A percentile compares a stretch with the other conserved stretches of the same genome.
Conservation (phyloP, 2,888 invertebrate genomes). For the Melikaiella ostensackeni region DNA sequence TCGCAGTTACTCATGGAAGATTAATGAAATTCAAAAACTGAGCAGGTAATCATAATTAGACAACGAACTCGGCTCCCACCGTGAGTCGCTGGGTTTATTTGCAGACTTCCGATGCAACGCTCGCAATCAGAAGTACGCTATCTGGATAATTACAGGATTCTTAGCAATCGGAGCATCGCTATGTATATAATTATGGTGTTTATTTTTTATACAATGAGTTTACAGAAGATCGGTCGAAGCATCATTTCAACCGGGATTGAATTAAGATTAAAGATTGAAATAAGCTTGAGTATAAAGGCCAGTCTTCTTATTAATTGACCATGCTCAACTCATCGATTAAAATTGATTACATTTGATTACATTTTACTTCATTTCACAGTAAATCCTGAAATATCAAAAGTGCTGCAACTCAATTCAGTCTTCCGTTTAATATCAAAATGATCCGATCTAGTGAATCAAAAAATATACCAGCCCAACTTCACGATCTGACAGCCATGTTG, state of each 20-base stretch:
- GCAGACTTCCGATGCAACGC: conserved; percentile 56
- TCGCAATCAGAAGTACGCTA: conserved; percentile 58
- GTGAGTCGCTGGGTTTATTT: conserved; percentile 45
- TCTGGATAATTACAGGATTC: conserved; percentile 58
- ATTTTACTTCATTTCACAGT: too few species aligned
- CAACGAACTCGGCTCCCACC: conserved; percentile 55
- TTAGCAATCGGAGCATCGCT: conserved; percentile 57
- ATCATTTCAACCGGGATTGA: background rate
- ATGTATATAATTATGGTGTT: conserved; percentile 59
- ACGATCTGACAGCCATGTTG: too few species aligned
- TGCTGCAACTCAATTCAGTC: too few species aligned
- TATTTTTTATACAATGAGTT: conserved; percentile 36
- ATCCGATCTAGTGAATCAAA: too few species aligned
- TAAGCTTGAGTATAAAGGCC: background rate
- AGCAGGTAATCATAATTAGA: conserved; percentile 57
- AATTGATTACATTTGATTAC: background rate
- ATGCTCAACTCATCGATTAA: background rate
- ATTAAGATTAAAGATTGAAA: background rate
- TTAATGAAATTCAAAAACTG: conserved; percentile 56
- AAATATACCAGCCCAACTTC: too few species aligned
- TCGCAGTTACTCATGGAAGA: conserved; percentile 46
- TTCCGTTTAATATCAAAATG: too few species aligned
- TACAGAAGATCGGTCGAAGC: conserved; percentile 28
- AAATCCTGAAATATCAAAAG: too few species aligned
- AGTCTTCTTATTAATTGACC: background rate